Evolutionary conservation across 2,113 vertebrate species (phyloP), one percentile per base, ranked within the genome.

Genomic region (Chaetodon trifascialis): DNA sequence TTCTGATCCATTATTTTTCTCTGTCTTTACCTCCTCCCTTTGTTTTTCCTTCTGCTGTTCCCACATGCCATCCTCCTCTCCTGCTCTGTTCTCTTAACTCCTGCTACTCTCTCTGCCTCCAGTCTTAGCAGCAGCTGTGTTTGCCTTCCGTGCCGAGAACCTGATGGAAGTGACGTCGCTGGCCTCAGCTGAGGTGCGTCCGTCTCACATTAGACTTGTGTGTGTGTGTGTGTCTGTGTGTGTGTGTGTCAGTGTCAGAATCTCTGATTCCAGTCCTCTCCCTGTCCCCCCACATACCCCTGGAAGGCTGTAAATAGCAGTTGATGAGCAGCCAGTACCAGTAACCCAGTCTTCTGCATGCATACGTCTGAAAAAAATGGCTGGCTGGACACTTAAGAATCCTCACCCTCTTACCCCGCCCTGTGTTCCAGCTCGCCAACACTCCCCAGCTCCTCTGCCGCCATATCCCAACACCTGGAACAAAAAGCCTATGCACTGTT

Each of bases 91-190:
- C 52, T 66, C 21, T 4, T 3, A 64, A 82, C 16, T 12, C 19
- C 46, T 14, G 12, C 46, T 7, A 5, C 16, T 54, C 34, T 30
- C 36, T n/a, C 78, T 21, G 38, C 44, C 23, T 79, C 5, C 88
- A 99, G 98, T 98, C 4, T 93, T 99, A 89, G 97, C 98, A 86
- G 97, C 98, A 90, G 97, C 98, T 23, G 97, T 99, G 90, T 99
- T 99, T 95, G 97, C 97, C 90, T 99, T 99, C 95, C 96, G 98
- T 86, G 97, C 98, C 25, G 98, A 98, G 93, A 99, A 99, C 95
- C 96, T 99, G 95, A 99, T 99, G 98, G 98, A 99, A 94, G 98
- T 98, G 96, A 97, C 97, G 76, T 99, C 97, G 91, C 94, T 98
- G 92, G 97, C 97, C 92, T 97, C 98, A 74, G 98, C 98, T 87